These are phyloP conservation scores for Sinella curviseta DNA, from an alignment of 1,140 invertebrate species.

Conservation along the genomic window DNA sequence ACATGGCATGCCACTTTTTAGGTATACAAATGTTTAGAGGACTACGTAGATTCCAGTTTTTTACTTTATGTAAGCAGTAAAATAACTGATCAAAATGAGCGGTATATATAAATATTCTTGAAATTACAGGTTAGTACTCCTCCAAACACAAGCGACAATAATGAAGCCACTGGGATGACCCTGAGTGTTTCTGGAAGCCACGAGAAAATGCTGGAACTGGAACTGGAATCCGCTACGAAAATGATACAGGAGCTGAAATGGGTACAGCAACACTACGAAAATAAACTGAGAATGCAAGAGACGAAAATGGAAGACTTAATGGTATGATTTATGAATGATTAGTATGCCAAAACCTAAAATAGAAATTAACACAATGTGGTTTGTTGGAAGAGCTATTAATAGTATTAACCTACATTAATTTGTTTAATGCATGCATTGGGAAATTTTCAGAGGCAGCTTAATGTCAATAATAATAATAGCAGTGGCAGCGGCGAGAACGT, in stretches of 20 bases:
- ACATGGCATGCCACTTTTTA: too few relatives aligned
- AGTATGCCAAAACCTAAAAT: not conserved
- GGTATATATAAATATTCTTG: too few relatives aligned
- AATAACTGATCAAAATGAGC: too few relatives aligned
- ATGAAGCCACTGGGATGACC: not conserved
- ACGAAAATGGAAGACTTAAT: not conserved
- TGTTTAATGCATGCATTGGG: too few relatives aligned
- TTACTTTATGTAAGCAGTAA: too few relatives aligned
- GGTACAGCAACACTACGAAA: constrained; percentile 3
- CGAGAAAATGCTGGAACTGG: not conserved
- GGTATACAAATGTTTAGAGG: too few relatives aligned
- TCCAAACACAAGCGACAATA: too few relatives aligned
- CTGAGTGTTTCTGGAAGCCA: not conserved
- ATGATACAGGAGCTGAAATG: constrained; percentile 12
- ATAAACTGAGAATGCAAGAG: not conserved
- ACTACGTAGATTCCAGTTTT: too few relatives aligned
- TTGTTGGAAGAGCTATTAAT: not conserved
- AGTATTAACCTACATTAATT: not conserved
- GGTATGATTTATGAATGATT: not conserved
- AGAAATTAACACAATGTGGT: too few relatives aligned
- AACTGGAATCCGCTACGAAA: not conserved
- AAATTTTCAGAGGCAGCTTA: not conserved
- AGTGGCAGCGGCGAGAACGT: not conserved
- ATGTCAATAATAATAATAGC: not conserved
- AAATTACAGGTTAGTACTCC: too few relatives aligned